Percentiles rank a stretch among this genome's conserved stretches.
phyloP scores from a whole-genome alignment of 2,113 vertebrate genomes.

The Pedetes capensis region DNA sequence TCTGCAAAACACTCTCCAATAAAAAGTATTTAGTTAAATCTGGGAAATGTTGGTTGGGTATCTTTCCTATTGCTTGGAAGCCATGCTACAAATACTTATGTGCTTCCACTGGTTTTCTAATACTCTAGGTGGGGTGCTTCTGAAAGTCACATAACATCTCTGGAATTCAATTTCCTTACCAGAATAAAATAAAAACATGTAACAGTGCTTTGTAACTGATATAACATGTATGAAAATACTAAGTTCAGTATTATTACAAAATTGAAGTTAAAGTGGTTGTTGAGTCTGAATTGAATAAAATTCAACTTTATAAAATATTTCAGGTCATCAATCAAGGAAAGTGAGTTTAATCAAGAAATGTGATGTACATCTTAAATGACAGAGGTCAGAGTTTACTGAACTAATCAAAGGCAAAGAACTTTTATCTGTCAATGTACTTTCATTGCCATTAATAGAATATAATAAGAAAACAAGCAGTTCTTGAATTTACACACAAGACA shows the following conservation, averaged over 20 bases:
- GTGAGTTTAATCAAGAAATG: conserved; percentile 52
- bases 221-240: neutral
- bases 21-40: conserved; percentile 1
- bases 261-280: neutral
- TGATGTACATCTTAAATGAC: conserved; percentile 33
- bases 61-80: neutral
- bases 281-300: neutral
- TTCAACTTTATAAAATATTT: conserved; percentile 2
- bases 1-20: neutral
- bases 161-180: neutral
- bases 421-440: neutral
- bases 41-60: neutral
- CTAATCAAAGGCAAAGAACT: too few species aligned
- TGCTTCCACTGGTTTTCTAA: too few species aligned
- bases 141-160: neutral
- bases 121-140: too few species aligned
- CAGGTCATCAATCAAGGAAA: conserved; percentile 30
- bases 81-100: too few species aligned
- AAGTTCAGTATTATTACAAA: neutral
- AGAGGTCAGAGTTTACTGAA: conserved; percentile 46
- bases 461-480: conserved; percentile 1
- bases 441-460: conserved; percentile 24
- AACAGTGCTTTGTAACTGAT: neutral
- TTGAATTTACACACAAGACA: neutral
- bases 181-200: conserved; percentile 4